Evolutionary conservation across 2,797 vertebrate genomes (phyloP), one percentile per base, ranked within the genome.

Genomic region (Scleropages formosus): DNA sequence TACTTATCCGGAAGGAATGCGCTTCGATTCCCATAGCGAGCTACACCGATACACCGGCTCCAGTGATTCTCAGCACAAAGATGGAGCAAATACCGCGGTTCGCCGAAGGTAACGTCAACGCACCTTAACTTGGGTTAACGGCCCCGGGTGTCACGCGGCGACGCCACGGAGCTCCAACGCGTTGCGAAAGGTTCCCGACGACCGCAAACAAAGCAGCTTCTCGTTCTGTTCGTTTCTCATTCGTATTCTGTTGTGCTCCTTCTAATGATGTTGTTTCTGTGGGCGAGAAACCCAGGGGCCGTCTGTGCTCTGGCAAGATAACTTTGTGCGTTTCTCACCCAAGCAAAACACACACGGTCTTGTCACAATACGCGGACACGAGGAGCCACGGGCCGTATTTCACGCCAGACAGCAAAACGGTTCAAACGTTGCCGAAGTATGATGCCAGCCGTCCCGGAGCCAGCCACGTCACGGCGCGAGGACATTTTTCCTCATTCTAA

Each of bases 1-100:
- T 56, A 10, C 47, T 70, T 56, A 70, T 70, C 47, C 53, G 22
- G 47, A 51, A 70, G 46, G 66, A 68, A 68, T 68, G 68, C 22
- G 70, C 26, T 0, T 24, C 13, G 24, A 24, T 9, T 46, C 20
- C 16, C 22, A 8, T 18, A 15, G 8, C 22, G 18, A 18, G 20
- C 26, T 13, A 13, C 24, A 47, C 44, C 73, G 20, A 49, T 26
- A 20, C 72, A 51, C 20, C 60, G 22, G 11, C 56, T 59, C 58
- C 18, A n/a, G 70, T 47, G 13, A 68, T 68, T 68, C 66, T 8
- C 44, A 68, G 39, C 31, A 49, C 65, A 67, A 67, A 47, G 65
- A 67, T 49, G 24, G 27, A 16, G 16, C 49, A 72, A 18, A 72
- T n/a, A 27, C 24, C 53, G n/a, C 26, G 39, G 20, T 47, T 24